Base-by-base conservation (phyloP, 2,797 vertebrate species). In the Danio tinwini region DNA sequence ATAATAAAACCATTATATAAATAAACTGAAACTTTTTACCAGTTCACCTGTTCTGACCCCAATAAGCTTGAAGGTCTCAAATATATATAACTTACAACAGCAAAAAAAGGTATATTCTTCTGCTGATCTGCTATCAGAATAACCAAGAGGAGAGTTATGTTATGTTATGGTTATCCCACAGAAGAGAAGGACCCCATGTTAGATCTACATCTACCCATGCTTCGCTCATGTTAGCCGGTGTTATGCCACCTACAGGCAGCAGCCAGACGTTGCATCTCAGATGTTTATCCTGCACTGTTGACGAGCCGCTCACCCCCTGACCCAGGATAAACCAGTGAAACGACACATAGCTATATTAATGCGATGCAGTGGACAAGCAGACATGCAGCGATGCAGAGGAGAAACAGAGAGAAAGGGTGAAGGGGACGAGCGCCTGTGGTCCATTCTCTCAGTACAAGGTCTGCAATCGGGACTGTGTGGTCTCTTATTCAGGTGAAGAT, bases 321-420 rank as follows among this genome's bases (percentile, higher is more conserved):
- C 82, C 91, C 93, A 94, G 93, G 93, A 94, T 94, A 95, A 94
- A 93, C 93, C 84, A 82, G 76, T 88, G 83, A 89, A 90, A 89
- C 83, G 59, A 88, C 82, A 81, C 81, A 86, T 73, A 86, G 29
- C 63, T 65, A 81, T 78, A 68, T 80, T 73, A 16, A 89, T 87
- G 87, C 88, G 84, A 81, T 85, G 64, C 63, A 80, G 79, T 81
- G 19, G 19, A 82, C 84, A 81, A 81, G 78, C 81, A 72, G 85
- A 85, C 90, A 91, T 87, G 91, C 92, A 82, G 84, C 90, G 90
- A 90, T 89, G 88, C 89, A 86, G 82, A 90, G 88, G 88, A 90
- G 87, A 85, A 85, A 88, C 63, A 84, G 59, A 78, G 77, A 78
- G 39, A 21, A 78, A 42, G 59, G 68, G 70, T 58, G 75, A 39